Base-by-base conservation (phyloP, 1,140 invertebrate genomes). In the Lithobius niger region DNA sequence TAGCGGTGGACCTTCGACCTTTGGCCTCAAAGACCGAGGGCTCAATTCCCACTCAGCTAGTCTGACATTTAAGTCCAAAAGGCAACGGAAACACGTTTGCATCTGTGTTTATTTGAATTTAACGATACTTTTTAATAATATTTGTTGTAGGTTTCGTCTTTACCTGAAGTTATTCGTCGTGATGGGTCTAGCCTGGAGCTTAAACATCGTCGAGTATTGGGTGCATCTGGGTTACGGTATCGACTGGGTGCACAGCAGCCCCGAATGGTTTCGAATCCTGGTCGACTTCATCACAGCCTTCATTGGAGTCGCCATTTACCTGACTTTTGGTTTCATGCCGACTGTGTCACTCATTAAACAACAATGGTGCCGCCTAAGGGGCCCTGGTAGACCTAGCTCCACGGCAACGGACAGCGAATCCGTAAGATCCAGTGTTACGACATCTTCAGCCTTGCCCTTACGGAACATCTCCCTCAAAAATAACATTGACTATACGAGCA, bases 151-250 rank as follows among this genome's bases (percentile, higher is more conserved):
- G 22, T 47, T 47, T 21, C 10, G 44, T 47, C 19, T 47, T 6
- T 47, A 47, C 44, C 6, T 47, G 10, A 47, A 47, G 44, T 21
- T 47, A 21, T 47, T 47, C 22, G 22, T 47, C 6, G 44, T 47
- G 10, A 47, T 47, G 44, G 44, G 44, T 47, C 22, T 47, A 21
- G 44, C 44, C 6, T 47, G 44, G 44, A 13, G 13, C 19, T 21
- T 47, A 15, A 47, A 47, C 22, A 22, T 47, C 15, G 15, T 47
- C 15, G 44, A 47, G 6, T 47, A 18, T 21, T 15, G 13, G 13
- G 22, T 47, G 6, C 44, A 47, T 47, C 10, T 21, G 6, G 6
- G 19, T 21, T 47, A 18, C 15, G 44, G 44, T 22, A 22, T 22
- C 13, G 44, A 47, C 22, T 47, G 44, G 44, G 44, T 47, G 15